A percentile compares a stretch with the other conserved stretches of the same genome.
Conservation (phyloP, 2,113 vertebrate genomes). For the Phoenicopterus ruber region DNA sequence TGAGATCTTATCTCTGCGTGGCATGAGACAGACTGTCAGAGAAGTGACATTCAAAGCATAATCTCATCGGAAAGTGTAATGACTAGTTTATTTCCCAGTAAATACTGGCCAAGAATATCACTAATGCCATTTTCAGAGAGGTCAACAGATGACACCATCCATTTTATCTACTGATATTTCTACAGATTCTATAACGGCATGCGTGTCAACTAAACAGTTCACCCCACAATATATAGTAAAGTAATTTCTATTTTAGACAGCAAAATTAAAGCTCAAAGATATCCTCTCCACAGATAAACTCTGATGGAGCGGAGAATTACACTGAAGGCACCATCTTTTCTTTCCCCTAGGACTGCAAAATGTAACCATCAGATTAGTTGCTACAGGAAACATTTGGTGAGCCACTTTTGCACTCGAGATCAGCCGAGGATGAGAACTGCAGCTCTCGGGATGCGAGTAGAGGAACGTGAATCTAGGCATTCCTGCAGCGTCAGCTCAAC, state of each 20-base stretch:
- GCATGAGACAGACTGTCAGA: slow-evolving; percentile 22
- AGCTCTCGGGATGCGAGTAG: neutral
- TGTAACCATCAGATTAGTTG: neutral
- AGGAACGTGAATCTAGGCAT: neutral
- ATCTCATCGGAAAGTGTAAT: slow-evolving; percentile 38
- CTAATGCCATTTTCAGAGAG: neutral
- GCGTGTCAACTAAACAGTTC: neutral
- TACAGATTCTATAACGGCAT: neutral
- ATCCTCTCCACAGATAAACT: neutral
- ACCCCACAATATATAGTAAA: neutral
- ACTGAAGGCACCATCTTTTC: neutral
- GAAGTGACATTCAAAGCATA: slow-evolving; percentile 25
- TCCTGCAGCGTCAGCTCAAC: neutral
- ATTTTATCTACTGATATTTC: neutral
- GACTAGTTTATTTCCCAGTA: slow-evolving; percentile 27
- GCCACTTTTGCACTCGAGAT: neutral
- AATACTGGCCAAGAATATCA: slow-evolving; percentile 12
- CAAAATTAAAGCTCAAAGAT: neutral
- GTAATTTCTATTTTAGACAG: neutral
- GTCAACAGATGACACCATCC: slow-evolving; percentile 30
- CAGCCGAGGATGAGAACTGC: neutral
- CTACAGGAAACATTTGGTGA: neutral
- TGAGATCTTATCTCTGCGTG: neutral
- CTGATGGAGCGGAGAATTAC: neutral
- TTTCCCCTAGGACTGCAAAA: neutral